Evolutionary conservation across 2,113 vertebrate genomes (phyloP), one percentile per base, ranked within the genome.

Genomic region (Morone saxatilis): DNA sequence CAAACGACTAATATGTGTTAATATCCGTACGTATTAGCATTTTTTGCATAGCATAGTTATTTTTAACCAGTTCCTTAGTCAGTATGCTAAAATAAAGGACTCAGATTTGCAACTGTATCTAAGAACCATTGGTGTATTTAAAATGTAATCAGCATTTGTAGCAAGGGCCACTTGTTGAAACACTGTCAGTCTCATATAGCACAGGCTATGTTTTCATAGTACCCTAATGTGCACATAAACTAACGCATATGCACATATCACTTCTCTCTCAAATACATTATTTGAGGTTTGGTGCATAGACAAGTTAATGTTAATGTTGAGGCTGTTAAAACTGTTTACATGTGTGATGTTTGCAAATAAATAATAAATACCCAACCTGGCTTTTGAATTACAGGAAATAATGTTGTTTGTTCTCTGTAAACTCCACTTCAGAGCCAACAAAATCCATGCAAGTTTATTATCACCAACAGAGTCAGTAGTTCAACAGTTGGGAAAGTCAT

Each of bases 401-500:
- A 31, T 16, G 31, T 7, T 3, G 12, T 25, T 25, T 59, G 25
- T 31, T 25, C 7, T 59, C 16, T 57, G n/a, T 56, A 11, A 56
- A 22, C 7, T 12, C 7, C 20, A 48, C 11, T 25, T 36, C 47
- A 51, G 59, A 41, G 45, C 57, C 43, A 50, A 61, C 45, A 17
- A 51, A 13, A 50, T 60, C 62, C 22, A 8, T 19, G 9, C 71
- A 38, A 47, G 47, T 50, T 25, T 16, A 11, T 75, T 75, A 53
- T 53, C 20, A 2, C 60, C 36, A 16, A 1, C 2, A 25, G 25
- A 73, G 60, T 53, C 48, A 65, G 53, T 11, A 63, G 72, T 63
- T 76, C 22, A 76, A 6, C 74, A 67, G 22, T 43, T 67, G 74
- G 22, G 17, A 17, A n/a, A 47, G 51, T 14, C 74, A 36, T 66